Percentiles rank a stretch among this genome's conserved stretches.
Conservation (phyloP, 1,140 invertebrate species). For the Apocrypta bakeri region DNA sequence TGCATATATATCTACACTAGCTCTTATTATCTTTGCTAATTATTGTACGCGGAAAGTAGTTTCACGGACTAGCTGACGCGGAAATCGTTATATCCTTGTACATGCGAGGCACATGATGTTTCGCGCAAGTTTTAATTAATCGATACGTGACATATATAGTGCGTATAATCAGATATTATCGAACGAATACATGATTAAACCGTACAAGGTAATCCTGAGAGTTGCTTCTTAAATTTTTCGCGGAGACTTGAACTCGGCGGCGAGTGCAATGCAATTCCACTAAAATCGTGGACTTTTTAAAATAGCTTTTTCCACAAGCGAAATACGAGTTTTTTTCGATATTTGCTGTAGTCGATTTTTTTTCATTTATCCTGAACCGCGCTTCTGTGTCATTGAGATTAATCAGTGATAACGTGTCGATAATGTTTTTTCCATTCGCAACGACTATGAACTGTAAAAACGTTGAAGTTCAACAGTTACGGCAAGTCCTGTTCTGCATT, state of each 20-base stretch:
- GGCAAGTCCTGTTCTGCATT: slow-evolving; percentile 59
- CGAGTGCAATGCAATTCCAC: too few relatives aligned
- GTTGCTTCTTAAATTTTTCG: neutral
- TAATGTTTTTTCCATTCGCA: slow-evolving; percentile 23
- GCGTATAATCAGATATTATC: too few relatives aligned
- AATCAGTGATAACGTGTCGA: slow-evolving; percentile 29
- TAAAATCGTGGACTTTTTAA: neutral
- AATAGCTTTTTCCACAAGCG: neutral
- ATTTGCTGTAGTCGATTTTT: neutral
- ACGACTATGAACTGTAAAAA: slow-evolving; percentile 55
- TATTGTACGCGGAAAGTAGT: neutral
- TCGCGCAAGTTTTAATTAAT: slow-evolving; percentile 30
- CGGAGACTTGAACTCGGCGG: neutral
- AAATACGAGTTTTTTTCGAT: neutral
- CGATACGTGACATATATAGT: neutral
- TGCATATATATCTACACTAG: neutral
- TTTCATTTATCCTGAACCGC: neutral
- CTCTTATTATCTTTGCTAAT: neutral
- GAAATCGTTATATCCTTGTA: neutral
- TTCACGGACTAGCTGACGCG: neutral
- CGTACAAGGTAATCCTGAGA: too few relatives aligned
- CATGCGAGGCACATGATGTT: neutral
- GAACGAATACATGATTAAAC: too few relatives aligned
- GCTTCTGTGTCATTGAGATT: slow-evolving; percentile 11
- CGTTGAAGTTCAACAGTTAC: too few relatives aligned